Conservation (phyloP, 2,113 vertebrate genomes). For the Mugil cephalus region DNA sequence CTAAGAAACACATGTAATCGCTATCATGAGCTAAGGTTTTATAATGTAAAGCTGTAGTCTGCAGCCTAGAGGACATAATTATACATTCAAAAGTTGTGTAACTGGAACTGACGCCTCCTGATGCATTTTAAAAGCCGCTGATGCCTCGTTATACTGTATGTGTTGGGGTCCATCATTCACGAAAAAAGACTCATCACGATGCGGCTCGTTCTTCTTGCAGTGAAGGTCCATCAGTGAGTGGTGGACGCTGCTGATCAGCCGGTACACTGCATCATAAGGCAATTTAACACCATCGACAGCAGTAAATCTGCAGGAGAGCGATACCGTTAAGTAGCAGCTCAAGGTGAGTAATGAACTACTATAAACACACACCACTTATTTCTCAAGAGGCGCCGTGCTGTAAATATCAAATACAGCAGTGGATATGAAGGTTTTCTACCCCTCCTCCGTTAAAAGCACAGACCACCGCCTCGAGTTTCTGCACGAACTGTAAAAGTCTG, state of each 20-base stretch:
- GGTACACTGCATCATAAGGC: neutral
- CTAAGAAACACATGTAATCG: too few species aligned
- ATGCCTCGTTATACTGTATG: neutral
- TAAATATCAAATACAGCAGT: slow-evolving; percentile 16
- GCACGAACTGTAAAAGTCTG: neutral
- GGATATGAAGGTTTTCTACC: slow-evolving; percentile 6
- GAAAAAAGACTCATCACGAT: neutral
- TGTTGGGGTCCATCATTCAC: neutral
- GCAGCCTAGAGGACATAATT: neutral
- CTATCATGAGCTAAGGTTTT: neutral
- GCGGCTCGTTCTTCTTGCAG: neutral
- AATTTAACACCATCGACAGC: neutral
- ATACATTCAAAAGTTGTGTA: neutral
- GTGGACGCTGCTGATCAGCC: neutral
- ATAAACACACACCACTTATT: neutral
- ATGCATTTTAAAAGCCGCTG: neutral
- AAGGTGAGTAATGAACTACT: neutral
- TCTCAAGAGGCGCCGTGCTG: neutral
- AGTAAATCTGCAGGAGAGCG: neutral
- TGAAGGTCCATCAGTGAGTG: neutral
- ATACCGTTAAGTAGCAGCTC: neutral
- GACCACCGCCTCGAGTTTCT: neutral
- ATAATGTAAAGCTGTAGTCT: neutral
- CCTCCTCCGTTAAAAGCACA: slow-evolving; percentile 19
- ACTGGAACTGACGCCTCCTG: neutral